phyloP scores from a whole-genome alignment of 2,113 vertebrate species.

The Aptenodytes forsteri region DNA sequence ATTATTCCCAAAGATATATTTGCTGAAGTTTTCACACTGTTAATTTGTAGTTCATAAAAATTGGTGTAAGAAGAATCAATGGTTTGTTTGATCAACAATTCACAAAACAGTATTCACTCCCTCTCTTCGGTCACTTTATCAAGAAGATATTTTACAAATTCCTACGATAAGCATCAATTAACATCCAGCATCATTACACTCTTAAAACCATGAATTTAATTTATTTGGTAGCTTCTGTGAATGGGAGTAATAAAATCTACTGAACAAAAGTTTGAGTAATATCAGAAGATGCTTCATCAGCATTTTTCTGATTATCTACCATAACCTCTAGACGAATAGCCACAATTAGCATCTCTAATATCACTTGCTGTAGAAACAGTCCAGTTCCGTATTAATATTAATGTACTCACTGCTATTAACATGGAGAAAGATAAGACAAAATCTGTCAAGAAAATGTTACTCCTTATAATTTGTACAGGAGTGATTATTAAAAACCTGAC shows the following conservation, averaged over 20 bases:
- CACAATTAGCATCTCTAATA: slow-evolving; percentile 26
- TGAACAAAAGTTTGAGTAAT: slow-evolving; percentile 44
- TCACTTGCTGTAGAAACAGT: background rate
- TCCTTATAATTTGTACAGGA: background rate
- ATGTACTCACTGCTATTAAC: background rate
- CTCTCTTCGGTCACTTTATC: background rate
- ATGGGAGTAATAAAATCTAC: slow-evolving; percentile 1
- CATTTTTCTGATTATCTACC: slow-evolving; percentile 37
- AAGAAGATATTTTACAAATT: background rate
- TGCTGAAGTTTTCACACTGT: background rate
- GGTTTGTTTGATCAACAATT: background rate
- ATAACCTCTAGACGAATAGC: background rate
- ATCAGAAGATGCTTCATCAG: slow-evolving; percentile 29
- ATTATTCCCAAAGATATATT: background rate
- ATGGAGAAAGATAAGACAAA: background rate
- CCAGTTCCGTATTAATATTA: background rate
- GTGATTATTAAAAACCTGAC: background rate
- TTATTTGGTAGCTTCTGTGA: slow-evolving; percentile 5
- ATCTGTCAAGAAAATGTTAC: background rate
- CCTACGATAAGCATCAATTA: slow-evolving; percentile 18
- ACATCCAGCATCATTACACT: background rate
- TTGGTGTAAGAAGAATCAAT: background rate
- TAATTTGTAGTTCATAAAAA: slow-evolving; percentile 19
- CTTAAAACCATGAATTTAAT: slow-evolving; percentile 24
- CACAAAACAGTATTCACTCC: background rate